Evolutionary conservation across 2,113 vertebrate species (phyloP).

Genomic region (Perca schrenkii): DNA sequence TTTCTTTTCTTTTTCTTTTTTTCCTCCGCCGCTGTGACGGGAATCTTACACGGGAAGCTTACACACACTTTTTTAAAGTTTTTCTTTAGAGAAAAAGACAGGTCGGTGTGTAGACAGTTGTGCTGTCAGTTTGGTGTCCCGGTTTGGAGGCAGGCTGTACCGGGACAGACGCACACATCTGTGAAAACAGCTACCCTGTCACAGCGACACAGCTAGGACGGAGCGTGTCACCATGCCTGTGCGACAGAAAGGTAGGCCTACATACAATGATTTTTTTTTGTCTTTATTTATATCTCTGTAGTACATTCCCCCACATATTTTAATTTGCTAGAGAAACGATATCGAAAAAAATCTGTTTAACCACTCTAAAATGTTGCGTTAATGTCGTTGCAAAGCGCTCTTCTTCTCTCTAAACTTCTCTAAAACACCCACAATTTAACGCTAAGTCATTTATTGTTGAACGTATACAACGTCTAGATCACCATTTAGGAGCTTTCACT

Average conservation of each 20-base stretch:
- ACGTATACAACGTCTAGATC: fast-evolving
- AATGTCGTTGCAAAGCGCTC: neutral
- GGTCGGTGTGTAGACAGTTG: neutral
- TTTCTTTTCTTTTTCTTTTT: neutral
- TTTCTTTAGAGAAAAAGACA: neutral
- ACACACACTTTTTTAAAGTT: neutral
- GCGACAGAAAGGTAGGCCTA: conserved; percentile 82
- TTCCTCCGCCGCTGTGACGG: neutral
- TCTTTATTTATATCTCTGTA: neutral
- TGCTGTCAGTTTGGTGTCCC: conserved; percentile 41
- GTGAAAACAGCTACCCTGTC: conserved; percentile 41
- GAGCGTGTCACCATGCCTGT: conserved; percentile 70
- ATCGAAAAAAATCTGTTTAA: neutral
- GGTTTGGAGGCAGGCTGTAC: conserved; percentile 54
- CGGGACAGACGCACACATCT: conserved; percentile 68
- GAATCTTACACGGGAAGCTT: neutral
- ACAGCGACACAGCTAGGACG: conserved; percentile 22
- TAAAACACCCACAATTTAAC: neutral
- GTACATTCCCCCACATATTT: fast-evolving
- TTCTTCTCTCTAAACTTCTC: neutral
- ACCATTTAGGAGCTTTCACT: fast-evolving
- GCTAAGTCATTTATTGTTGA: fast-evolving
- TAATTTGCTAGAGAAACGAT: neutral
- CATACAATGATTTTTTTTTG: neutral
- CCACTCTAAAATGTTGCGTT: neutral